These are phyloP conservation scores for Arothron firmamentum DNA, from an alignment of 2,113 vertebrate species.

Conservation along the genomic window DNA sequence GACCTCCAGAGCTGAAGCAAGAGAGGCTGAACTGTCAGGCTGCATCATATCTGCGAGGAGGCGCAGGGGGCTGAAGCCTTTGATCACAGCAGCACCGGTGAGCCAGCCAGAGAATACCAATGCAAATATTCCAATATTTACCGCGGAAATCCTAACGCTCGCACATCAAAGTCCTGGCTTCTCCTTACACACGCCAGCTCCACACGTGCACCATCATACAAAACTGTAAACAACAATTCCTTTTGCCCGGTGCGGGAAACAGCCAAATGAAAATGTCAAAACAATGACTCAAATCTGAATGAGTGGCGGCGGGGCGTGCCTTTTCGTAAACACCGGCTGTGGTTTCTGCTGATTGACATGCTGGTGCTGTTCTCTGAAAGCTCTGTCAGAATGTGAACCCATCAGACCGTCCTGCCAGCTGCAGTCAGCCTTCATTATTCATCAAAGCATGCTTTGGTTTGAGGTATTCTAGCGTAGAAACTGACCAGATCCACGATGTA, in stretches of 20 bases:
- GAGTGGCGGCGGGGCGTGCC: not conserved
- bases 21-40: constrained; percentile 59
- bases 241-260: too few relatives aligned
- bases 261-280: too few relatives aligned
- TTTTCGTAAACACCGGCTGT: not conserved
- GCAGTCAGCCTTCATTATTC: too few relatives aligned
- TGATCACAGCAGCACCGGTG: constrained; percentile 43
- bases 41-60: constrained; percentile 50
- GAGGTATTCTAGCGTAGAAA: too few relatives aligned
- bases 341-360: constrained; percentile 43
- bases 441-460: not conserved
- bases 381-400: constrained; percentile 49
- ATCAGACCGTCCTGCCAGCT: constrained; percentile 3
- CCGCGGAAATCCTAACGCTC: constrained; percentile 32
- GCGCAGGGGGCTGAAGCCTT: constrained; percentile 41
- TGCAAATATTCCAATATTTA: constrained; percentile 61
- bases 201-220: too few relatives aligned
- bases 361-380: constrained; percentile 14
- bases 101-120: constrained; percentile 36
- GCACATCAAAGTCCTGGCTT: constrained; percentile 37
- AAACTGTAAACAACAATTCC: too few relatives aligned
- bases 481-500: too few relatives aligned
- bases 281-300: not conserved
- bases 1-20: constrained; percentile 41
- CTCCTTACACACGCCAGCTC: too few relatives aligned